phyloP scores from a whole-genome alignment of 2,888 invertebrate genomes.

The Physocephala rufipes region DNA sequence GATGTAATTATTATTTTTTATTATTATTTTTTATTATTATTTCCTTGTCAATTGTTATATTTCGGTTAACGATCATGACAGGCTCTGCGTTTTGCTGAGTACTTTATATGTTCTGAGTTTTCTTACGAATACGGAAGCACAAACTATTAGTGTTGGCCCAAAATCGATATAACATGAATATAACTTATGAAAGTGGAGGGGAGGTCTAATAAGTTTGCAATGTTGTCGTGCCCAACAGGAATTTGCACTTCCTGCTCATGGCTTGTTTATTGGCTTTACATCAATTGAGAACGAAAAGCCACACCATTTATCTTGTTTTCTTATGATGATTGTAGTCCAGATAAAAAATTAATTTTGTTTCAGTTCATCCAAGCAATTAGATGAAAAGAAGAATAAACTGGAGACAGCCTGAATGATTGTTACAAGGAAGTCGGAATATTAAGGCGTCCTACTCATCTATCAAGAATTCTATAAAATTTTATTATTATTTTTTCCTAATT shows the following conservation, averaged over 20 bases:
- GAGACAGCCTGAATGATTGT: not conserved
- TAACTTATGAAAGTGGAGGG: not conserved
- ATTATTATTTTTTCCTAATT: conserved; percentile 36
- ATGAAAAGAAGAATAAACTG: not conserved
- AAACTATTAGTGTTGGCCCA: not conserved
- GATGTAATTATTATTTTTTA: conserved; percentile 55
- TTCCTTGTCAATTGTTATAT: conserved; percentile 58
- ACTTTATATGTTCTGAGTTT: not conserved
- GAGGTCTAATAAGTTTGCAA: conserved; percentile 2
- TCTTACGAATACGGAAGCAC: not conserved
- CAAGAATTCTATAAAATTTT: conserved; percentile 43
- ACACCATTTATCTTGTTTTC: not conserved
- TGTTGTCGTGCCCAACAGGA: conserved; percentile 15
- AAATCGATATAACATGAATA: not conserved
- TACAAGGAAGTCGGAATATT: not conserved
- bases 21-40: conserved; percentile 59
- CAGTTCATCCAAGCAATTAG: not conserved
- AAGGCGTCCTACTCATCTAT: conserved; percentile 12
- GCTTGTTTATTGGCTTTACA: not conserved
- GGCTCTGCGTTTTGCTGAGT: not conserved
- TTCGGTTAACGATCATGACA: conserved; percentile 47
- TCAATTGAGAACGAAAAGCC: not conserved
- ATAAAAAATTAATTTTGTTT: conserved; percentile 27
- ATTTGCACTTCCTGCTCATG: conserved; percentile 16
- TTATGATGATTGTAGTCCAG: not conserved